phyloP scores from a whole-genome alignment of 2,797 vertebrate genomes.

The Myotis planiceps region DNA sequence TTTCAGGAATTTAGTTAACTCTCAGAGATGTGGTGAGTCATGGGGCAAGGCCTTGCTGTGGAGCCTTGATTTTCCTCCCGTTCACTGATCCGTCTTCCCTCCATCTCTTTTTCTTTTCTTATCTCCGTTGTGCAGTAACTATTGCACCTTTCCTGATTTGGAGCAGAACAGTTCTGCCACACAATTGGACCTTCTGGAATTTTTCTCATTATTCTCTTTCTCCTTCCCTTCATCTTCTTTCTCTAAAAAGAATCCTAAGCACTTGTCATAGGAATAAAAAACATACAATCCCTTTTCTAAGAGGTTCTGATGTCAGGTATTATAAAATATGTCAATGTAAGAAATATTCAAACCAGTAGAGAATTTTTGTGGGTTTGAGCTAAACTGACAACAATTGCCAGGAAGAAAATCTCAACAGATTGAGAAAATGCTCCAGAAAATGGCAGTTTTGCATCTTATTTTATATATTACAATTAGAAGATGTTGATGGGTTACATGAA shows the following conservation, averaged over 20 bases:
- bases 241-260: not conserved
- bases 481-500: not conserved
- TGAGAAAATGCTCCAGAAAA: not conserved
- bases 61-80: not conserved
- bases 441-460: not conserved
- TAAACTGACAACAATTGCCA: not conserved
- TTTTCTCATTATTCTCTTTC: not conserved
- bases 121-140: not conserved
- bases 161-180: not conserved
- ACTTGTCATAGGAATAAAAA: not conserved
- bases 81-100: not conserved
- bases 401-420: not conserved
- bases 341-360: not conserved
- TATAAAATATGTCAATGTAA: not conserved
- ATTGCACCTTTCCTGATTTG: not conserved
- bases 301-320: not conserved
- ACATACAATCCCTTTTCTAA: not conserved
- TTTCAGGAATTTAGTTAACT: conserved; percentile 18
- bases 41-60: not conserved
- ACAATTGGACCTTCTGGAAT: not conserved
- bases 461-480: not conserved
- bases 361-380: not conserved
- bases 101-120: not conserved
- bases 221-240: not conserved
- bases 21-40: not conserved